phyloP scores from a whole-genome alignment of 1,140 invertebrate species.

The Macrosteles quadrilineatus region DNA sequence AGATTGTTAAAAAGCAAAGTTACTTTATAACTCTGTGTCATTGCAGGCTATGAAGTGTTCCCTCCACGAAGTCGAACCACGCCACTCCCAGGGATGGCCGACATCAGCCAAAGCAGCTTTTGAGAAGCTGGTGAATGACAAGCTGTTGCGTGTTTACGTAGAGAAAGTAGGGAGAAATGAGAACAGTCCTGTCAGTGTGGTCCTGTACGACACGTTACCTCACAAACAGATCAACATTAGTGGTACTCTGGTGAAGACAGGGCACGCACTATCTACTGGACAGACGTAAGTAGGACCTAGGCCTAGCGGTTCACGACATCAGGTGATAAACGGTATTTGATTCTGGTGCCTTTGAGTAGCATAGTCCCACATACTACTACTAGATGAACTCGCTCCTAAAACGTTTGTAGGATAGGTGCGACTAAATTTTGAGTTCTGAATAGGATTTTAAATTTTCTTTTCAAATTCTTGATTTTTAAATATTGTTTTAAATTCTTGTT shows the following conservation, averaged over 20 bases:
- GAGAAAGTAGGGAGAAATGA: background rate
- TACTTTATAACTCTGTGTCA: no score
- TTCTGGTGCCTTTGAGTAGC: no score
- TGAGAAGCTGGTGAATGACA: background rate
- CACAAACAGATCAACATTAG: constrained; percentile 42
- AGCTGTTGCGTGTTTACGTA: background rate
- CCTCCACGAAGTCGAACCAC: constrained; percentile 43
- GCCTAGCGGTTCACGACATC: no score
- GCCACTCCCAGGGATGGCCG: constrained; percentile 41
- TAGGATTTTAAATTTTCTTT: no score
- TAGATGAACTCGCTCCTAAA: no score
- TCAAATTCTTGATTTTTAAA: no score
- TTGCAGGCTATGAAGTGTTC: constrained; percentile 49
- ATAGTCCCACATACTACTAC: no score
- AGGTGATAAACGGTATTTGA: no score
- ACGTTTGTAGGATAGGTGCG: no score
- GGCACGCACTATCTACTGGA: constrained; percentile 39
- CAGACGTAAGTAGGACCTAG: constrained; percentile 42
- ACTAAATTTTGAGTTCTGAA: no score
- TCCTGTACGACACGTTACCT: constrained; percentile 35
- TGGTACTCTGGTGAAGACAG: constrained; percentile 39
- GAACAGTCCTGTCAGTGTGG: constrained; percentile 26
- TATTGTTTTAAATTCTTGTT: no score
- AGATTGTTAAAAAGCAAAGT: no score
- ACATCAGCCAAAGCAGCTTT: constrained; percentile 34